Conservation (phyloP, 2,797 vertebrate genomes). For the Atherinosoma microstoma region DNA sequence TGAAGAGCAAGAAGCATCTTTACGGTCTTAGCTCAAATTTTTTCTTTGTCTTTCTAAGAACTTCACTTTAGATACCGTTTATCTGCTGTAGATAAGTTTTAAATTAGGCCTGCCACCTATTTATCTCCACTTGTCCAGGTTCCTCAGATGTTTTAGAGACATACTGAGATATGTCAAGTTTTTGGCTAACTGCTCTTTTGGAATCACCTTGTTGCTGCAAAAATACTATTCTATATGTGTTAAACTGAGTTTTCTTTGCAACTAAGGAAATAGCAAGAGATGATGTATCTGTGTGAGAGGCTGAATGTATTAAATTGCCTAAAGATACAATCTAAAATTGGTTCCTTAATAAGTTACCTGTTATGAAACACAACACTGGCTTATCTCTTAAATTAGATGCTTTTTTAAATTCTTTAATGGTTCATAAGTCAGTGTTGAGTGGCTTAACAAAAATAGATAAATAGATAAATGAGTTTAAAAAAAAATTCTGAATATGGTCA, state of each 20-base stretch:
- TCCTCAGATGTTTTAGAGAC: not conserved
- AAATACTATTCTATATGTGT: not conserved
- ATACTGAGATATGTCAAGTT: not conserved
- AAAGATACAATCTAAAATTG: not conserved
- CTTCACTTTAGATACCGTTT: not conserved
- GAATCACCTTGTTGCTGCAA: not conserved
- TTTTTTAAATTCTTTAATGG: not conserved
- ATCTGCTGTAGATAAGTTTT: not conserved
- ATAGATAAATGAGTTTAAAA: too few species aligned
- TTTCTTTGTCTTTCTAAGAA: not conserved
- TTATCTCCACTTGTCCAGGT: not conserved
- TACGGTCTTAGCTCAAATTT: not conserved
- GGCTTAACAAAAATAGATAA: not conserved
- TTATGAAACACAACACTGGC: not conserved
- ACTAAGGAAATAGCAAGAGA: not conserved
- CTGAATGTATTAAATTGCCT: not conserved
- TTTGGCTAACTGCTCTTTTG: not conserved
- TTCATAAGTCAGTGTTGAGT: not conserved
- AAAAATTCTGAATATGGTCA: not conserved
- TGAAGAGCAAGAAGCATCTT: not conserved
- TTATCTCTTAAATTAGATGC: not conserved
- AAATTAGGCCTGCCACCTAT: not conserved
- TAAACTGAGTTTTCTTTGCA: not conserved
- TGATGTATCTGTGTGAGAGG: not conserved
- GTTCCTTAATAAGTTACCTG: not conserved